These are phyloP conservation scores for Aphis gossypii DNA, from an alignment of 1,140 invertebrate genomes.

Conservation along the genomic window DNA sequence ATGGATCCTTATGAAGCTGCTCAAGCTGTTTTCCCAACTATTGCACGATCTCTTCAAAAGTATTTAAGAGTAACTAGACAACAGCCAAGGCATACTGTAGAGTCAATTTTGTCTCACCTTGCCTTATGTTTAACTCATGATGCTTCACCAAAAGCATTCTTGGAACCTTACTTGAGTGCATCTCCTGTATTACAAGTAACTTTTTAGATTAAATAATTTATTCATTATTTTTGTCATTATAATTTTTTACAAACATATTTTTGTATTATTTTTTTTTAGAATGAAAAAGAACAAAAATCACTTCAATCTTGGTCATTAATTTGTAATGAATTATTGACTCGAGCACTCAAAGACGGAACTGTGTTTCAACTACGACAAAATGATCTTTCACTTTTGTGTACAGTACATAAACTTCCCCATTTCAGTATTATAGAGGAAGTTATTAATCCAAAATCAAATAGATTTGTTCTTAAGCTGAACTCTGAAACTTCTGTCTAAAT, in stretches of 20 bases:
- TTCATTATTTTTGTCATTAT: not conserved
- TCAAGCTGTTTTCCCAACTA: conserved; percentile 94
- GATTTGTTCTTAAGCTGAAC: conserved; percentile 92
- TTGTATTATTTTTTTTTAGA: conserved; percentile 65
- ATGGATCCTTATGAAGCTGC: conserved; percentile 95
- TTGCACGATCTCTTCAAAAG: conserved; percentile 94
- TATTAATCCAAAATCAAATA: conserved; percentile 93
- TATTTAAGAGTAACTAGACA: conserved; percentile 93
- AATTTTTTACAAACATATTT: not conserved
- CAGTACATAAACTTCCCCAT: conserved; percentile 84
- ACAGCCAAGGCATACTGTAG: conserved; percentile 92
- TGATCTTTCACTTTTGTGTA: conserved; percentile 90
- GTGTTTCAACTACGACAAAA: conserved; percentile 92
- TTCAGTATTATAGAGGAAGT: conserved; percentile 95
- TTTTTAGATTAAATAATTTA: not conserved
- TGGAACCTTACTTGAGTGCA: conserved; percentile 85
- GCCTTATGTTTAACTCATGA: conserved; percentile 91
- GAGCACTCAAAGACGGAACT: conserved; percentile 80
- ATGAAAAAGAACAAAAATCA: conserved; percentile 77
- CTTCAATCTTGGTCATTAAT: conserved; percentile 92
- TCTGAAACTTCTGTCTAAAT: conserved; percentile 95
- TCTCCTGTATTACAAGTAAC: conserved; percentile 73
- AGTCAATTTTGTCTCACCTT: conserved; percentile 86
- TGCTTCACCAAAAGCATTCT: conserved; percentile 89
- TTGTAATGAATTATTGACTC: conserved; percentile 86